Conservation (phyloP, 2,797 vertebrate species). For the Anisognathus igniventris region DNA sequence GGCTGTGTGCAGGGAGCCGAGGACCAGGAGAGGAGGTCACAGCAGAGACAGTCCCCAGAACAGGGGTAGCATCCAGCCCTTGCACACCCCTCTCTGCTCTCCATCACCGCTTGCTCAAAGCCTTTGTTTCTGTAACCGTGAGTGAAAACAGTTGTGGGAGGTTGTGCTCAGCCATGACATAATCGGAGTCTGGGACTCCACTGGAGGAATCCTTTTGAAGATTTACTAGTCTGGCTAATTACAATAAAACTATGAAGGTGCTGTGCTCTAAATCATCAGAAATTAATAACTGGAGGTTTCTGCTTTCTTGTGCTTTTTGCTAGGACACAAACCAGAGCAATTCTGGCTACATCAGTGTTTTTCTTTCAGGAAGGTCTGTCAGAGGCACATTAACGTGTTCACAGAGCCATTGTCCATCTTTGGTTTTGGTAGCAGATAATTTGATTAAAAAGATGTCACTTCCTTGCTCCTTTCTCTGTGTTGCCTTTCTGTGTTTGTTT, state of each 20-base stretch:
- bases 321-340: not conserved
- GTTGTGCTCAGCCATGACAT: conserved; percentile 32
- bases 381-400: fast-evolving
- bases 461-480: not conserved
- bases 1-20: not conserved
- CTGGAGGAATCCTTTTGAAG: conserved; percentile 31
- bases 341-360: not conserved
- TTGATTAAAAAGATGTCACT: not conserved
- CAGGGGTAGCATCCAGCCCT: not conserved
- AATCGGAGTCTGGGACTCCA: conserved; percentile 22
- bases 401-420: not conserved
- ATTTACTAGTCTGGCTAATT: conserved; percentile 36
- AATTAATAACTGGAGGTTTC: conserved; percentile 2
- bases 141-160: conserved; percentile 53
- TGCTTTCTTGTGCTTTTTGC: not conserved
- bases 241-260: conserved; percentile 3
- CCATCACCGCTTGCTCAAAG: not conserved
- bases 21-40: not conserved
- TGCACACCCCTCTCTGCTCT: not conserved
- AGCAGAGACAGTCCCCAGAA: not conserved
- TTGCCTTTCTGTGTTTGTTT: not conserved
- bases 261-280: not conserved
- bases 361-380: not conserved
- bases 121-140: conserved; percentile 41
- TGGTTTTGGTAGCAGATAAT: not conserved